Evolutionary conservation across 2,113 vertebrate genomes (phyloP).

Genomic region (Bolborhynchus lineola): DNA sequence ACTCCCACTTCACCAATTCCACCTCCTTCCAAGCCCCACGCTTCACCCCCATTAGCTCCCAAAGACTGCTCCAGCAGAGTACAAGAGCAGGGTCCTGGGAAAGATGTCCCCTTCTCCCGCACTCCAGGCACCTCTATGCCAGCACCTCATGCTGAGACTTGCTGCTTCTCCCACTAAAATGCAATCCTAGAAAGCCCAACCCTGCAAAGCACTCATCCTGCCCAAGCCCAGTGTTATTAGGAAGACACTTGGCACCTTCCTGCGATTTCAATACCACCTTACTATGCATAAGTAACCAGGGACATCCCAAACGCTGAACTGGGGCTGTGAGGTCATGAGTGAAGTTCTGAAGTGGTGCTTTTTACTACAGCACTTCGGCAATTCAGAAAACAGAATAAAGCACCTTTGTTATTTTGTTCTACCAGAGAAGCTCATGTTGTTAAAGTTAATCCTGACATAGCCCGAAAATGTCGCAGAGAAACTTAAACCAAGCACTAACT

Average conservation of each 20-base stretch:
- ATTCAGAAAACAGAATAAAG: background rate
- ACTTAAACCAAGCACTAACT: background rate
- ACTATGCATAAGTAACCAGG: background rate
- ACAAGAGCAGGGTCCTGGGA: background rate
- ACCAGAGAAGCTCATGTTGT: background rate
- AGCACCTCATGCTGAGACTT: background rate
- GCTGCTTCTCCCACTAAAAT: background rate
- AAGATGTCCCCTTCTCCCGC: accelerated
- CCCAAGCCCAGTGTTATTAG: background rate
- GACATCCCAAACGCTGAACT: background rate
- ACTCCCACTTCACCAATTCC: background rate
- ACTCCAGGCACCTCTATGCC: background rate
- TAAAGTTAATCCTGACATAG: background rate
- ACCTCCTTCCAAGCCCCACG: background rate
- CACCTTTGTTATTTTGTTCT: background rate
- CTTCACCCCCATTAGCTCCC: background rate
- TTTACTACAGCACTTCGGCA: background rate
- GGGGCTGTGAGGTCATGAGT: background rate
- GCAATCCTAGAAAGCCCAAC: background rate
- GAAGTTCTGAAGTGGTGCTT: background rate
- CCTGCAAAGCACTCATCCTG: accelerated
- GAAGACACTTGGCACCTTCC: background rate
- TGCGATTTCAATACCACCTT: accelerated
- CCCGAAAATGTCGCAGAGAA: background rate
- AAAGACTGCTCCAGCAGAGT: background rate